phyloP scores from a whole-genome alignment of 2,797 vertebrate species.

The Sebastes goodei region DNA sequence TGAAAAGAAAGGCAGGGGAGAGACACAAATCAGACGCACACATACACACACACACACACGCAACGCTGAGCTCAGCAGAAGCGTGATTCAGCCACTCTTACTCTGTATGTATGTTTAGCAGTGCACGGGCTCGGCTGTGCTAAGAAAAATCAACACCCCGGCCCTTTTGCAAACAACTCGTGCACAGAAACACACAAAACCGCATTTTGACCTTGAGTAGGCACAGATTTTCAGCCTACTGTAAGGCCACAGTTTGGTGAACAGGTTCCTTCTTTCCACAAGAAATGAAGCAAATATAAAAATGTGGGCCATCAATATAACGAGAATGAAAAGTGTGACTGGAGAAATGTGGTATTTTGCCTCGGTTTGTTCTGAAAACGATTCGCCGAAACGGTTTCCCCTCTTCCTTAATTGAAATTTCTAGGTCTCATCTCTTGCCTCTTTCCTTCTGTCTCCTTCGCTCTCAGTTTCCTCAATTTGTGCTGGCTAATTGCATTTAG shows the following conservation, averaged over 20 bases:
- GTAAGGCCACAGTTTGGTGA: not conserved
- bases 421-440: slow-evolving; percentile 29
- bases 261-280: not conserved
- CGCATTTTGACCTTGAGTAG: slow-evolving; percentile 20
- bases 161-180: slow-evolving; percentile 4
- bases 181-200: not conserved
- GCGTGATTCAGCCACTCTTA: slow-evolving; percentile 33
- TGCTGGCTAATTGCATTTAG: slow-evolving; percentile 66
- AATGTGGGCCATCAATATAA: slow-evolving; percentile 20
- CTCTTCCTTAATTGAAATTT: slow-evolving; percentile 60
- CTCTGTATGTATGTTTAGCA: slow-evolving; percentile 35
- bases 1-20: slow-evolving; percentile 42
- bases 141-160: not conserved
- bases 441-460: slow-evolving; percentile 24
- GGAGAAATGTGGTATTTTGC: slow-evolving; percentile 32
- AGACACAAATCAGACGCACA: slow-evolving; percentile 46
- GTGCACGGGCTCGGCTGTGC: slow-evolving; percentile 6
- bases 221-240: slow-evolving; percentile 4
- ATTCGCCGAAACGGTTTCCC: slow-evolving; percentile 8
- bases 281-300: slow-evolving; percentile 4
- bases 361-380: slow-evolving; percentile 17
- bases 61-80: slow-evolving; percentile 65
- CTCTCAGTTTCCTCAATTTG: slow-evolving; percentile 53
- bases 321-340: slow-evolving; percentile 38
- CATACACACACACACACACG: slow-evolving; percentile 8